Base-by-base conservation (phyloP, 2,888 invertebrate species). In the Andrena trimmerana region DNA sequence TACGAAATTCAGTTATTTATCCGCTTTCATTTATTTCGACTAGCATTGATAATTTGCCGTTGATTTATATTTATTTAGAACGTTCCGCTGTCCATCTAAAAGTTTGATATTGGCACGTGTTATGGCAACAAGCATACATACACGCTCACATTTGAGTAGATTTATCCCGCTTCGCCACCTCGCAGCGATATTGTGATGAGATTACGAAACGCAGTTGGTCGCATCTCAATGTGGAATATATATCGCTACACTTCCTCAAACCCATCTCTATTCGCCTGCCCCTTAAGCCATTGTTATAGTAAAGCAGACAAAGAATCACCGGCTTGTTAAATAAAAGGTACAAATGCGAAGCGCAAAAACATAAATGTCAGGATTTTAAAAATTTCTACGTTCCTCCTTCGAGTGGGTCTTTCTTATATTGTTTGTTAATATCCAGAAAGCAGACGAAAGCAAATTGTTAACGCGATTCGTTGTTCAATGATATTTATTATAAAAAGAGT, bases 171-270 rank as follows among this genome's bases (percentile, higher is more conserved):
- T 92, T 93, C 93, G 91, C 92, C 92, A 92, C 93, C 91, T 92
- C 92, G 88, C 88, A 89, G 91, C 91, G 92, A 93, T 94, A 95
- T 95, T 95, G 94, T 96, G 96, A 96, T 96, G 96, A 95, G 96
- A 96, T 96, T 96, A 96, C 95, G 92, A 94, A 95, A 95, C 95
- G 95, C 96, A 96, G 95, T 95, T 96, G 96, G 95, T 94, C 95
- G 96, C 95, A 90, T 94, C 94, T 94, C 95, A 95, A 96, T 96
- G 94, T 93, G 86, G 84, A 86, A 90, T 89, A 83, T 86, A 87
- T 81, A 86, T 86, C 74, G 84, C 71, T 80, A 83, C 90, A 90
- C 89, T 90, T 86, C 88, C 90, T 87, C 85, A 84, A 83, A 86
- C 82, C 67, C 85, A 78, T 71, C 83, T 78, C 71, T 80, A 81